Conservation (phyloP, 2,113 vertebrate genomes). For the Gallinago jamesoni region DNA sequence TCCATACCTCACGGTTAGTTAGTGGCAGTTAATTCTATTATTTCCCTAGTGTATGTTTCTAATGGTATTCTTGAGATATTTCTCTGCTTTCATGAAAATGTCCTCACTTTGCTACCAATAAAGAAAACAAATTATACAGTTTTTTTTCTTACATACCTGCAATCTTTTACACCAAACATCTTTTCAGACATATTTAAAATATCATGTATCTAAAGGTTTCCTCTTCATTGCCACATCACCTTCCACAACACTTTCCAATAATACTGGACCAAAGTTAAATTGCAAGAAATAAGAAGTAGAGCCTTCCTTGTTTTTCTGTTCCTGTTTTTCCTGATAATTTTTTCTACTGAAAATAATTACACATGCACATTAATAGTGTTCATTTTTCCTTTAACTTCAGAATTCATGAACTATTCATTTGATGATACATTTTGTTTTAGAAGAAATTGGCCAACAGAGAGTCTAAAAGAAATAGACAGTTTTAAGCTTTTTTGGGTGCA, state of each 20-base stretch:
- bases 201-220: background rate
- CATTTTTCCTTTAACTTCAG: background rate
- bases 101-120: background rate
- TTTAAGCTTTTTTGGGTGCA: background rate
- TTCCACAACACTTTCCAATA: background rate
- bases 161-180: background rate
- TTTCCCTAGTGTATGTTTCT: background rate
- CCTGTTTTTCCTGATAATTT: background rate
- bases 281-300: background rate
- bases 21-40: background rate
- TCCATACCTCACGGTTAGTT: constrained; percentile 2
- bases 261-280: background rate
- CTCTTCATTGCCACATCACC: background rate
- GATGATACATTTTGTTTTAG: background rate
- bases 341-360: background rate
- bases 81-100: background rate
- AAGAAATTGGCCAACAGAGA: background rate
- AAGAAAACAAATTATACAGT: background rate
- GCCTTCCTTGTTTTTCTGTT: background rate
- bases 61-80: background rate
- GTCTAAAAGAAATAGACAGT: background rate
- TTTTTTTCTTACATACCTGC: background rate
- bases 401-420: background rate
- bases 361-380: background rate
- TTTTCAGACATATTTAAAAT: background rate